These are phyloP conservation scores for Plecturocebus donacophilus DNA, from an alignment of 2,113 vertebrate genomes.

Conservation along the genomic window DNA sequence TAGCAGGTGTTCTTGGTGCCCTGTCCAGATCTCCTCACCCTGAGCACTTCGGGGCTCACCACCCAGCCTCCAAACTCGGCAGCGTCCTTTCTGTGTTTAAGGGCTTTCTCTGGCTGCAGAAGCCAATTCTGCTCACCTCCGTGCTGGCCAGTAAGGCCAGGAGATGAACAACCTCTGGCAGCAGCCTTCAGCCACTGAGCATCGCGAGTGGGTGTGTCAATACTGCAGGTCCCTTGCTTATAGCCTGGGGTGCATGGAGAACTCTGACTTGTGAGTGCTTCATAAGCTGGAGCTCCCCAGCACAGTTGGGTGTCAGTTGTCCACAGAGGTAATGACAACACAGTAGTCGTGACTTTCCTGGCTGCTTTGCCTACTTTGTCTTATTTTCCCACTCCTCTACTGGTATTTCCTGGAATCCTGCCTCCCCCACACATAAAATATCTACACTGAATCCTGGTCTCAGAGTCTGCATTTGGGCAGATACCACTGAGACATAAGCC, in stretches of 20 bases:
- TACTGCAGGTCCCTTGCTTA: fast-evolving
- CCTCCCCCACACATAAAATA: too few relatives aligned
- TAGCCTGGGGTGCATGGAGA: not conserved
- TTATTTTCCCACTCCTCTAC: fast-evolving
- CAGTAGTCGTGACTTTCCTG: too few relatives aligned
- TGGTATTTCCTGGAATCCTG: not conserved
- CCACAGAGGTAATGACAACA: too few relatives aligned
- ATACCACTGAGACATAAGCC: fast-evolving
- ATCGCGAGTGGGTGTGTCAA: fast-evolving
- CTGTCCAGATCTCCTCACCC: not conserved
- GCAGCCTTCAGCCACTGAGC: not conserved
- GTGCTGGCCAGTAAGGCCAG: not conserved
- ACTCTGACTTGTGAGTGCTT: not conserved
- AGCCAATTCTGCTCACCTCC: not conserved
- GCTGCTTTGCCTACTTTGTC: not conserved
- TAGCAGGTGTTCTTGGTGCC: fast-evolving
- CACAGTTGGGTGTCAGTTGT: not conserved
- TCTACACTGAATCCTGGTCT: not conserved
- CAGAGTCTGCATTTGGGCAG: not conserved
- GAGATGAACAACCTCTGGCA: fast-evolving
- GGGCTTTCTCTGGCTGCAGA: not conserved
- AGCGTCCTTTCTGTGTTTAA: not conserved
- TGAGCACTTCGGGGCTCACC: fast-evolving
- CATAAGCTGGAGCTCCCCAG: not conserved
- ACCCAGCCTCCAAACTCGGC: not conserved